phyloP scores from a whole-genome alignment of 2,797 vertebrate species.

The Botia kubotai region DNA sequence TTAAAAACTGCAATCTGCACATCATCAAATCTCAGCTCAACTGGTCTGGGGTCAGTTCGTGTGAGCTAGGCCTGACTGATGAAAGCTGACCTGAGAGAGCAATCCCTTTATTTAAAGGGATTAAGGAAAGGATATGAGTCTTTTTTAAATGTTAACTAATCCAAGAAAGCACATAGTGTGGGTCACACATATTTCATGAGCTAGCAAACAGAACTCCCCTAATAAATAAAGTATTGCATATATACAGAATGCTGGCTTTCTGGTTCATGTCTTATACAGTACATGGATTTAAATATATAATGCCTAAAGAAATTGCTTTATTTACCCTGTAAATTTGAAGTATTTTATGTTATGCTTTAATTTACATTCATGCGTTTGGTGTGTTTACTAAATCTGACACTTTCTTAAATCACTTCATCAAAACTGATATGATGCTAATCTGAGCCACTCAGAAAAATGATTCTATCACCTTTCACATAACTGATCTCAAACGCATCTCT shows the following conservation, averaged over 20 bases:
- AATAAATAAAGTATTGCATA: no score
- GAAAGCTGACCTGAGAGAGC: slow-evolving; percentile 56
- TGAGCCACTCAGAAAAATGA: slow-evolving; percentile 38
- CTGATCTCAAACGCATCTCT: slow-evolving; percentile 14
- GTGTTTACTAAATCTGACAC: slow-evolving; percentile 1
- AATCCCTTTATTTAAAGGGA: slow-evolving; percentile 62
- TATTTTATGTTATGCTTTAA: background rate
- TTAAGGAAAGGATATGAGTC: slow-evolving; percentile 67
- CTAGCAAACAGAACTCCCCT: background rate
- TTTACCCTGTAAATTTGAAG: background rate
- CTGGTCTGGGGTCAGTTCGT: slow-evolving; percentile 76
- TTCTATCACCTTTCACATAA: slow-evolving; percentile 45
- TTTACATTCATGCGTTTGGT: background rate
- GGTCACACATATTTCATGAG: slow-evolving; percentile 60
- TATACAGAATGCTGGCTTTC: background rate
- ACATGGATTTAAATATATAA: no score
- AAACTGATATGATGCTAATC: slow-evolving; percentile 31
- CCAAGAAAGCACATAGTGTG: slow-evolving; percentile 1
- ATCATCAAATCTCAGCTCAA: slow-evolving; percentile 75
- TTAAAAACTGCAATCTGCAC: slow-evolving; percentile 59
- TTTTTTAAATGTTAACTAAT: slow-evolving; percentile 55
- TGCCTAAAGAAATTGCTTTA: no score
- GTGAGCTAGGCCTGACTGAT: slow-evolving; percentile 77
- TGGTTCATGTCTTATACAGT: no score
- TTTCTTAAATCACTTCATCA: slow-evolving; percentile 27